Evolutionary conservation across 1,140 invertebrate genomes (phyloP).

Genomic region (Tetragnatha versicolor): DNA sequence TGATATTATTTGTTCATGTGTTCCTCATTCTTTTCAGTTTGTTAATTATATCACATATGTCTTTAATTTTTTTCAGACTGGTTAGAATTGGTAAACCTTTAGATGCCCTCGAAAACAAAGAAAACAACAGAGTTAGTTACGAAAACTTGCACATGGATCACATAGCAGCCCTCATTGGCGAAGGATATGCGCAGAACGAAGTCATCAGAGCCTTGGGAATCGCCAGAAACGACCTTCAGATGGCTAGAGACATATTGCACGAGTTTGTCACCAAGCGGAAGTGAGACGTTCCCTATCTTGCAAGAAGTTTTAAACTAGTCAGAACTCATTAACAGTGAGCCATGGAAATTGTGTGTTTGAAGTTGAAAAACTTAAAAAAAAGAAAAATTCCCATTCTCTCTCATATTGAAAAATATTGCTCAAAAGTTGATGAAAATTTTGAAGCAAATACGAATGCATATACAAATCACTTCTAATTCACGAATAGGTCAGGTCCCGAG

Average conservation of each 20-base stretch:
- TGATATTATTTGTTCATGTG: too few relatives aligned
- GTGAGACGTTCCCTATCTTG: conserved; percentile 17
- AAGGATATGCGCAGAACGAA: conserved; percentile 87
- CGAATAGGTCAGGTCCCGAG: too few relatives aligned
- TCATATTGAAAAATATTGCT: too few relatives aligned
- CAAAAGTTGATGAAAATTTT: too few relatives aligned
- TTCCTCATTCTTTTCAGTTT: too few relatives aligned
- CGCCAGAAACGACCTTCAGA: conserved; percentile 88
- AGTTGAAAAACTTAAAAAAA: too few relatives aligned
- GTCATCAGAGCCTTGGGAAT: conserved; percentile 90
- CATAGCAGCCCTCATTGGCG: conserved; percentile 82
- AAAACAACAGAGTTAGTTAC: conserved; percentile 67
- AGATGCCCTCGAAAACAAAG: conserved; percentile 63
- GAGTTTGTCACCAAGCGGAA: conserved; percentile 79
- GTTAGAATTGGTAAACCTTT: conserved; percentile 61
- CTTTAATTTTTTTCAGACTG: not conserved
- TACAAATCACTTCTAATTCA: too few relatives aligned
- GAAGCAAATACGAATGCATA: too few relatives aligned
- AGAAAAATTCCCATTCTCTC: too few relatives aligned
- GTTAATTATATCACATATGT: not conserved
- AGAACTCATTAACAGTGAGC: conserved; percentile 26
- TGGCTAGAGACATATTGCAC: conserved; percentile 93
- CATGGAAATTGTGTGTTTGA: too few relatives aligned
- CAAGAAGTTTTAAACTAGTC: conserved; percentile 33
- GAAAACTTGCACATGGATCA: conserved; percentile 92